Conservation (phyloP, 2,797 vertebrate species). For the Acanthopagrus latus region DNA sequence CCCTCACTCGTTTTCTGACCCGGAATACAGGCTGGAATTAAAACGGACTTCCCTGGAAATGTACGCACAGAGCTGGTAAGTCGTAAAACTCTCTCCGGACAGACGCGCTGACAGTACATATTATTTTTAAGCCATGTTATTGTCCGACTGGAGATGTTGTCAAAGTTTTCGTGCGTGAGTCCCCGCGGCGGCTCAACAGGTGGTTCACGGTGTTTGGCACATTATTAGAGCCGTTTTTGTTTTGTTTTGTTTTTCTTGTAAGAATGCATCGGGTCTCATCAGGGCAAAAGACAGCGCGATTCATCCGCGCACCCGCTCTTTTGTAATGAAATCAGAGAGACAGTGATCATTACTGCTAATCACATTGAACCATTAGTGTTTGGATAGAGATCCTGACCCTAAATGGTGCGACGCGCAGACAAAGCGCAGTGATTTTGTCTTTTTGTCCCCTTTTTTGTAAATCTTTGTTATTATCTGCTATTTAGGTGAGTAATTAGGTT, state of each 20-base stretch:
- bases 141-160: neutral
- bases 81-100: neutral
- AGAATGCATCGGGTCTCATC: conserved; percentile 16
- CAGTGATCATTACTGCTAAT: conserved; percentile 33
- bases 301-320: neutral
- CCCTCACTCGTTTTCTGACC: conserved; percentile 26
- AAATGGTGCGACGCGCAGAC: conserved; percentile 4
- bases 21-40: conserved; percentile 41
- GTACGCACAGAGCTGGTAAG: conserved; percentile 35
- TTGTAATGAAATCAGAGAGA: conserved; percentile 46
- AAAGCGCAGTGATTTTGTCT: neutral
- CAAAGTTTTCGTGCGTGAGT: no score
- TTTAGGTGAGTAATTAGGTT: conserved; percentile 19
- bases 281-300: neutral
- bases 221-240: neutral
- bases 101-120: neutral
- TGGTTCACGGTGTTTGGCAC: conserved; percentile 42
- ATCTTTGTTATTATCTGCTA: conserved; percentile 17
- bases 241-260: conserved; percentile 15
- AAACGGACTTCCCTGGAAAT: neutral
- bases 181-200: conserved; percentile 59
- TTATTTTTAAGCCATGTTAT: neutral
- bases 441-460: no score
- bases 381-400: conserved; percentile 26
- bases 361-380: conserved; percentile 31